Evolutionary conservation across 1,140 invertebrate species (phyloP), one percentile per base, ranked within the genome.

Genomic region (Cydia strobilella): DNA sequence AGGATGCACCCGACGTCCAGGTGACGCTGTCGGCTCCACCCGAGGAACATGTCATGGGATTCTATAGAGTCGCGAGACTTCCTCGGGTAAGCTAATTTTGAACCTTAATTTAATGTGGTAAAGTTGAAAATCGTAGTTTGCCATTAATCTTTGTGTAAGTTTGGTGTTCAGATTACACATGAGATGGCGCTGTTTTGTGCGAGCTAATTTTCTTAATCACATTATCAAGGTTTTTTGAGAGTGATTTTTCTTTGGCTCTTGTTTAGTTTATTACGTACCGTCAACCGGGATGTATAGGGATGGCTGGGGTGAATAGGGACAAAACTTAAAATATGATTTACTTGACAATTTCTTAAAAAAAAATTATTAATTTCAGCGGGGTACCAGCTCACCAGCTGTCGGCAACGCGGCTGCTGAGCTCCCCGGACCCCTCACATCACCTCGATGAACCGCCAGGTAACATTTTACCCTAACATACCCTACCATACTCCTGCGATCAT

Each of bases 401-500:
- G 75, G 96, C 96, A 62, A 97, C 96, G 71, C 95, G 96, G 65
- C 93, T 97, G 69, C 94, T 97, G 72, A 95, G 96, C 65, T 97
- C 96, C 51, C 96, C 96, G 69, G 96, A 97, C 89, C 96, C 96
- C 63, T 96, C 96, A 15, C 96, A 96, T 86, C 95, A 96, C 51
- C 90, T 96, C 42, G 96, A 96, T 86, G 95, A 94, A 78, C 87
- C 90, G 80, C 94, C 93, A 82, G 94, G 94, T 94, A 78, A 3
- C 23, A 48, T 15, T 35, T 35, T 42, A 15, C 10, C 12, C 45
- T 25, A 27, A 2, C 18, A 10, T 35, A 51, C 73, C 7, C 45
- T 51, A 51, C 48, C 15, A 51, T 51, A 54, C 51, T 54, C 51
- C 51, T 54, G 51, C 15, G 15, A 54, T 1, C 45, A 3, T 48